Conservation (phyloP, 2,888 invertebrate genomes). For the Meiosimyza decipiens region DNA sequence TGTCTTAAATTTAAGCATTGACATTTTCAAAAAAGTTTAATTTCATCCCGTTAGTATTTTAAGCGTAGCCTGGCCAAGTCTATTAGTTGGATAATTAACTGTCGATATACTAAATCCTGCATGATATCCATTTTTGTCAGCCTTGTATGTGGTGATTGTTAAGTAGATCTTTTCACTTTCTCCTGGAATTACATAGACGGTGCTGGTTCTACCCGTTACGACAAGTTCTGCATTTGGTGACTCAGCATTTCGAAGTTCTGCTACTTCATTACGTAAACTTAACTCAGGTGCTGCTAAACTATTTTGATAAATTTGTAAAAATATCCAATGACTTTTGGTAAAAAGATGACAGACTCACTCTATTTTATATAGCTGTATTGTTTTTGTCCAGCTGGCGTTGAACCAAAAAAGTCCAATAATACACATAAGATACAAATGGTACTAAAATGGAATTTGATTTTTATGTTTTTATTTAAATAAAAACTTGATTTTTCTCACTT, state of each 20-base stretch:
- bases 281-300: constrained; percentile 46
- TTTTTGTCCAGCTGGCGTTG: constrained; percentile 39
- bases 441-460: no score
- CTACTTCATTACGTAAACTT: constrained; percentile 45
- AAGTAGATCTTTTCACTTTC: constrained; percentile 25
- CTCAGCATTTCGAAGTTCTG: constrained; percentile 36
- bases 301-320: background rate
- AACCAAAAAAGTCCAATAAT: no score
- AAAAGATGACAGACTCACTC: constrained; percentile 46
- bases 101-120: constrained; percentile 46
- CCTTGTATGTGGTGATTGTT: constrained; percentile 46
- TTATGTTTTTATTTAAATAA: no score
- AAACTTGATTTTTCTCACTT: no score
- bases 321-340: background rate
- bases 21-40: no score
- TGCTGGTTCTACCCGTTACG: constrained; percentile 48
- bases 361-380: constrained; percentile 51
- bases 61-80: constrained; percentile 38
- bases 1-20: no score
- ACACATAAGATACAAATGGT: no score
- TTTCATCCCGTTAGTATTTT: constrained; percentile 36
- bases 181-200: constrained; percentile 28
- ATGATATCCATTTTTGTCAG: constrained; percentile 51
- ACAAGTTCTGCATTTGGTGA: constrained; percentile 43
- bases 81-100: constrained; percentile 15